Evolutionary conservation across 2,888 invertebrate genomes (phyloP).

Genomic region (Eupeodes luniger): DNA sequence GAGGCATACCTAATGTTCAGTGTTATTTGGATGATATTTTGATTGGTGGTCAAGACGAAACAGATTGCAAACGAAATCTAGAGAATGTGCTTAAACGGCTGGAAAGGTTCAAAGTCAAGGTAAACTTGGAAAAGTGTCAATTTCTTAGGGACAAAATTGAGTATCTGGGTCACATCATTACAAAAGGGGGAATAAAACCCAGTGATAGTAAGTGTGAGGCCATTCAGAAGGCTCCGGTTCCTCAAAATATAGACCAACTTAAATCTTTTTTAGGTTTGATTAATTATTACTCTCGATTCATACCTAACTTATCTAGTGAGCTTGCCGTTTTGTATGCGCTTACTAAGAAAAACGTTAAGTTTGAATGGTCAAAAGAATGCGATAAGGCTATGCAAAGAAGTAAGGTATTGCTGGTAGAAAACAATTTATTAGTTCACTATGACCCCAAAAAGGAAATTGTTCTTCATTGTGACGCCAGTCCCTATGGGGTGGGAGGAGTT

Average conservation of each 20-base stretch:
- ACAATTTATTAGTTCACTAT: neutral
- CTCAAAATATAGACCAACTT: slow-evolving; percentile 35
- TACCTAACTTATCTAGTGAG: slow-evolving; percentile 27
- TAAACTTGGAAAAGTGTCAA: too few species aligned
- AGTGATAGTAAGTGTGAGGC: slow-evolving; percentile 26
- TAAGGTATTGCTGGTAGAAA: neutral
- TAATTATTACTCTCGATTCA: slow-evolving; percentile 46
- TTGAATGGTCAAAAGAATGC: slow-evolving; percentile 5
- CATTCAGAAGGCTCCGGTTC: slow-evolving; percentile 33
- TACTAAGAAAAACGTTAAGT: slow-evolving; percentile 19
- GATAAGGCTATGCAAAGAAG: neutral
- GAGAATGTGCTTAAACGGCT: too few species aligned
- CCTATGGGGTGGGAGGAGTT: too few species aligned
- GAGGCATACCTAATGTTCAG: neutral
- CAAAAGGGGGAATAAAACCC: slow-evolving; percentile 25
- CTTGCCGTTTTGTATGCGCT: neutral
- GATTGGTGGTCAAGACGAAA: neutral
- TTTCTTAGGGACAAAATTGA: neutral
- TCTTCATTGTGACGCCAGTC: too few species aligned
- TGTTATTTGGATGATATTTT: slow-evolving; percentile 41
- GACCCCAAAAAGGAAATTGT: neutral
- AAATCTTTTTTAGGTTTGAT: slow-evolving; percentile 40
- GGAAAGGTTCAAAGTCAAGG: too few species aligned
- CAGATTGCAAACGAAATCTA: too few species aligned
- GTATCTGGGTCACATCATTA: slow-evolving; percentile 41